Percentiles rank a stretch among this genome's conserved stretches.
phyloP scores from a whole-genome alignment of 2,113 vertebrate species.

The Astatoreochromis straeleni region DNA sequence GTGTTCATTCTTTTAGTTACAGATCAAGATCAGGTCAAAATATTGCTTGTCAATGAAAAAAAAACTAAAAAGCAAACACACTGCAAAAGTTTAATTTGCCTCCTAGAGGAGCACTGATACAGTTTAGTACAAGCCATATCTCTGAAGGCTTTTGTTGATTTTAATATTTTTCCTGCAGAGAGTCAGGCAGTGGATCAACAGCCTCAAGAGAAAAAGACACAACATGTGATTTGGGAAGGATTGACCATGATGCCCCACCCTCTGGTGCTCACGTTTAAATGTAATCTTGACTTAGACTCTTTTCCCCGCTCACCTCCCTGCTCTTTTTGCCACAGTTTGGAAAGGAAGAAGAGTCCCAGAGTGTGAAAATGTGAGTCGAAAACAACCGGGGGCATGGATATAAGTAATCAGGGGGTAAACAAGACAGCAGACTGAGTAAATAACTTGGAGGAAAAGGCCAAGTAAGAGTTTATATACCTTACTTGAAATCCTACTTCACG shows the following conservation, averaged over 20 bases:
- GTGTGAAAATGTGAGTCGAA: slow-evolving; percentile 40
- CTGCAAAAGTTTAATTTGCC: neutral
- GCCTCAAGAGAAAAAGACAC: neutral
- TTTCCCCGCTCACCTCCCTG: neutral
- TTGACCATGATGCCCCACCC: slow-evolving; percentile 30
- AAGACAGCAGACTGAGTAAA: slow-evolving; percentile 28
- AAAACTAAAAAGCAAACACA: neutral
- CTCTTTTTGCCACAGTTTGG: neutral
- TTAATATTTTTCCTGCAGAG: neutral
- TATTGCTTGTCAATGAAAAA: neutral
- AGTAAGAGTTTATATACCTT: neutral
- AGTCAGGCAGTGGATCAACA: slow-evolving; percentile 14
- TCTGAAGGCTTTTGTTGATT: slow-evolving; percentile 1
- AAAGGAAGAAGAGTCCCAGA: neutral
- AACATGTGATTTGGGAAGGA: neutral
- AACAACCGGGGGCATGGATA: slow-evolving; percentile 44
- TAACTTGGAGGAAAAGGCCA: slow-evolving; percentile 23
- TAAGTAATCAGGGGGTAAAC: slow-evolving; percentile 40
- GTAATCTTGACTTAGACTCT: slow-evolving; percentile 10
- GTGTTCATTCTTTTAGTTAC: neutral
- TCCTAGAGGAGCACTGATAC: neutral
- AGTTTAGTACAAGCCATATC: neutral
- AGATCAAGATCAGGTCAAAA: neutral
- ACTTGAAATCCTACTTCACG: slow-evolving; percentile 6
- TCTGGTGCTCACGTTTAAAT: slow-evolving; percentile 52